These are phyloP conservation scores for Cylindroiulus punctatus DNA, from an alignment of 2,888 invertebrate genomes.

Conservation along the genomic window DNA sequence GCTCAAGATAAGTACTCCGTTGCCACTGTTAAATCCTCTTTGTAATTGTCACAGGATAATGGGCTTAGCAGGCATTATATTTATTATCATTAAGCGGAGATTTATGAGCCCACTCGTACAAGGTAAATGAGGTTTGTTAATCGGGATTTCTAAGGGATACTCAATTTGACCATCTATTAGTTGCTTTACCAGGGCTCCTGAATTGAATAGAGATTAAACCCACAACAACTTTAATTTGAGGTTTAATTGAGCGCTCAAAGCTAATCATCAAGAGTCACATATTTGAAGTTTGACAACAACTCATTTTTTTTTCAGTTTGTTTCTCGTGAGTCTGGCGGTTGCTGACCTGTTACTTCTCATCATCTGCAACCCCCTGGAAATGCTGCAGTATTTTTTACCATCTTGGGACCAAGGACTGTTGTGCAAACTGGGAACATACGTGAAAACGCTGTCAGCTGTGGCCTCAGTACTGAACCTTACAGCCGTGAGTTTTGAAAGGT, in stretches of 20 bases:
- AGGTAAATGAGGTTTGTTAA: background rate
- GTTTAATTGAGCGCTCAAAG: no score
- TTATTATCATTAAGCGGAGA: background rate
- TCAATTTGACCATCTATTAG: background rate
- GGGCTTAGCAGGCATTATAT: background rate
- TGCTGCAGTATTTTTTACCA: constrained; percentile 65
- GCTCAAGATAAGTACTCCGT: background rate
- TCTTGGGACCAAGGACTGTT: constrained; percentile 67
- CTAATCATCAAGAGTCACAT: no score
- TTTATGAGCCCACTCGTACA: background rate
- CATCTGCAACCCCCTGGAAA: constrained; percentile 68
- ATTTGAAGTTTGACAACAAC: no score
- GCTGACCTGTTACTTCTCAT: constrained; percentile 68
- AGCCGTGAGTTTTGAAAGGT: constrained; percentile 70
- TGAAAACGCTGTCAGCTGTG: constrained; percentile 68
- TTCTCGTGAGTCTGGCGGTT: constrained; percentile 65
- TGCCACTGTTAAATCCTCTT: background rate
- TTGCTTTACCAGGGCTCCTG: background rate
- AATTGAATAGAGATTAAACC: no score
- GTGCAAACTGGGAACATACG: constrained; percentile 68
- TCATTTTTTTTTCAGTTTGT: constrained; percentile 58
- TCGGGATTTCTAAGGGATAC: background rate
- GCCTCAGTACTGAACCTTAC: constrained; percentile 69
- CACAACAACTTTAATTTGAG: no score
- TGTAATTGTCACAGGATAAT: background rate